phyloP scores from a whole-genome alignment of 1,140 invertebrate species.

The Oedothorax gibbosus region DNA sequence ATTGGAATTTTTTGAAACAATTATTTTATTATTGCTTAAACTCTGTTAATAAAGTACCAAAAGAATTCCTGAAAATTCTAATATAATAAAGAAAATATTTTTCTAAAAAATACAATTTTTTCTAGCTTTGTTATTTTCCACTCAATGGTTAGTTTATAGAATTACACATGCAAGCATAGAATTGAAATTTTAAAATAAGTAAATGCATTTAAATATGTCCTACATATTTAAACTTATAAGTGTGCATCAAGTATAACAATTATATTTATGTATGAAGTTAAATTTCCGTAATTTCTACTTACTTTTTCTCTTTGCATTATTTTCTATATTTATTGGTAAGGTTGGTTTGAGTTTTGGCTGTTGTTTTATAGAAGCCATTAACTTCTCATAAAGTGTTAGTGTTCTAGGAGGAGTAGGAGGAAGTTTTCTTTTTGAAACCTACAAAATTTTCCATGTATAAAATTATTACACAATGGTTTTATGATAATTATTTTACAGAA shows the following conservation, averaged over 20 bases:
- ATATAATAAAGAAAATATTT: no score
- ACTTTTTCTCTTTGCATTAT: slow-evolving; percentile 42
- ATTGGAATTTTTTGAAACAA: no score
- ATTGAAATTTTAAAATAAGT: not conserved
- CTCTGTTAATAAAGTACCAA: no score
- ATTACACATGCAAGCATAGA: no score
- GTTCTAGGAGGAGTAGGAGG: slow-evolving; percentile 76
- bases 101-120: no score
- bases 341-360: slow-evolving; percentile 71
- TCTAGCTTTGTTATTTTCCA: no score
- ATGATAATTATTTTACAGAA: not conserved
- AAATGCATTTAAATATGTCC: not conserved
- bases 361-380: slow-evolving; percentile 89
- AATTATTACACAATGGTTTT: not conserved
- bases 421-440: slow-evolving; percentile 90
- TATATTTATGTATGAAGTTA: no score
- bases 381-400: slow-evolving; percentile 82
- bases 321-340: slow-evolving; percentile 21
- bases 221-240: not conserved
- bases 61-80: no score
- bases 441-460: slow-evolving; percentile 36
- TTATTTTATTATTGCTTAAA: no score
- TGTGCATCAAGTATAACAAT: no score
- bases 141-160: no score
- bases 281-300: not conserved